Conservation (phyloP, 2,888 invertebrate species). For the Teleogryllus oceanicus region DNA sequence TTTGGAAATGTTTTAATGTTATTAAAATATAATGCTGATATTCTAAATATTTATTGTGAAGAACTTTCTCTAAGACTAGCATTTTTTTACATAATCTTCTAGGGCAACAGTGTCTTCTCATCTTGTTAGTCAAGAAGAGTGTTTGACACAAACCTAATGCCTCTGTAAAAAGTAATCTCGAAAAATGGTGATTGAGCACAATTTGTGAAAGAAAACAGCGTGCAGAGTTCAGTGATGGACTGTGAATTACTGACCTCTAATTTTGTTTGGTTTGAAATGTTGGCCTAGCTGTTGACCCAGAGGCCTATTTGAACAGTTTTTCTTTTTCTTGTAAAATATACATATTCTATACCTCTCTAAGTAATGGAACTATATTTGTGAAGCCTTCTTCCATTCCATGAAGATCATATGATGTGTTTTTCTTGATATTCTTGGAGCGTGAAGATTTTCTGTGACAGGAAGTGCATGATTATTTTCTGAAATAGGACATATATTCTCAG, state of each 20-base stretch:
- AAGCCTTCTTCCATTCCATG: background rate
- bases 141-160: background rate
- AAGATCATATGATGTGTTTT: background rate
- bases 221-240: background rate
- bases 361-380: background rate
- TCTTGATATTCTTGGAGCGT: background rate
- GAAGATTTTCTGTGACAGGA: too few species aligned
- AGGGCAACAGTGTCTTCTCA: slow-evolving; percentile 3
- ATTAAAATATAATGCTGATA: too few species aligned
- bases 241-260: background rate
- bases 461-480: too few species aligned
- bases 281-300: background rate
- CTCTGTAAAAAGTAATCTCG: background rate
- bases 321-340: background rate
- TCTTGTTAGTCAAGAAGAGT: background rate
- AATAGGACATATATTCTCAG: too few species aligned
- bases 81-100: background rate
- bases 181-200: background rate
- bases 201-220: background rate
- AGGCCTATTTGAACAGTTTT: slow-evolving; percentile 3
- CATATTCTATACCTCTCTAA: background rate
- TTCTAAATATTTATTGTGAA: too few species aligned
- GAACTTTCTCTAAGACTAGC: too few species aligned
- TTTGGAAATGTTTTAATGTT: too few species aligned
- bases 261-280: background rate